Evolutionary conservation across 2,888 invertebrate genomes (phyloP), one percentile per base, ranked within the genome.

Genomic region (Trachelus stipa): DNA sequence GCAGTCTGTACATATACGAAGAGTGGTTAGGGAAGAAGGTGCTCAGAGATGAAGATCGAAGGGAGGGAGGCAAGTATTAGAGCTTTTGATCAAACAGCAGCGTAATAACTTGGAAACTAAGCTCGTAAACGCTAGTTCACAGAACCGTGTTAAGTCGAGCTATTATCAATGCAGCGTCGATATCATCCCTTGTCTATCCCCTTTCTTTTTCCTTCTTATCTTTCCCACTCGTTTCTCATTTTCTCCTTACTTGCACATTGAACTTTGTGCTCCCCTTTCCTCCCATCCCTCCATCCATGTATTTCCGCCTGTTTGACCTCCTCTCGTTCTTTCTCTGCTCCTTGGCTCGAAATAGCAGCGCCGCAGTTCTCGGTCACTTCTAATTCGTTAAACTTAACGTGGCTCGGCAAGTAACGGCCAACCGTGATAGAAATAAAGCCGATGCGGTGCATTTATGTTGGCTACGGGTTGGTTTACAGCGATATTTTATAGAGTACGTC

Each of bases 101-200:
- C 83, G 83, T 86, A 87, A 88, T 87, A 86, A 87, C 85, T 88
- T 83, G 69, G 80, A 81, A 85, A 84, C 85, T 84, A 83, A 84
- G 82, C 83, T 78, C 79, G 83, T 85, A 84, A 85, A 85, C 84
- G 81, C 56, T 78, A 80, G 78, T 79, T 56, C 56, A 56, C 56
- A 23, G 56, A 15, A 56, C 56, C 23, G 56, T 56, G 56, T 56
- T 56, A 56, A 56, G 56, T 56, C 56, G 23, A 56, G 56, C 56
- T 9, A 40, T 56, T 56, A 56, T 56, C 56, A 9, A 56, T 56
- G 56, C 23, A 56, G 23, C 56, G 23, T 56, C 56, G 56, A 56
- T 56, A 34, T 74, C 33, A 56, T 56, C 56, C 6, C 30, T 71
- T 71, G 12, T 34, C 30, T 15, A 30, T 34, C 11, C 11, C 11